A percentile compares a stretch with the other conserved stretches of the same genome.
These are phyloP conservation scores for Molossus alvarezi DNA, from an alignment of 2,797 vertebrate species.

Conservation along the genomic window DNA sequence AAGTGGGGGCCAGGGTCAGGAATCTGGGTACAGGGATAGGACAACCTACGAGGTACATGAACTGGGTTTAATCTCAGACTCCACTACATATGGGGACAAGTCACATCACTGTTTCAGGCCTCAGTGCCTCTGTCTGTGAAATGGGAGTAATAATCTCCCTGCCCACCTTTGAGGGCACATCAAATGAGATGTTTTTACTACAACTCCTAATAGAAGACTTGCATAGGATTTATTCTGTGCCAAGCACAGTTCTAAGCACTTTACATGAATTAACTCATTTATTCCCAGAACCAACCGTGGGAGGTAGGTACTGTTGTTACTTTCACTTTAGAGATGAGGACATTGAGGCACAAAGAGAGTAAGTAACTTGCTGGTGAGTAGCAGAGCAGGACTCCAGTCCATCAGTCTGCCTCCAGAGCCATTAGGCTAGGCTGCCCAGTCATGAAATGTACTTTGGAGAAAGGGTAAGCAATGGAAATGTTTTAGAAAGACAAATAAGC, in stretches of 20 bases:
- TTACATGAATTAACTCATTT: not conserved
- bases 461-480: not conserved
- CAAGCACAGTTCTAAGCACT: not conserved
- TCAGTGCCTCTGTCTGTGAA: not conserved
- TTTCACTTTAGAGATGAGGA: not conserved
- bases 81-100: not conserved
- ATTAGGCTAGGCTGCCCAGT: rapidly evolving
- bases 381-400: not conserved
- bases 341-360: not conserved
- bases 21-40: not conserved
- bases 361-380: not conserved
- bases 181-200: not conserved
- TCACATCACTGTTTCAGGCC: not conserved
- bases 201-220: not conserved
- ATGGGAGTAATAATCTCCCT: not conserved
- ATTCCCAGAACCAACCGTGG: not conserved
- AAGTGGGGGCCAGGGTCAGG: not conserved
- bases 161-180: not conserved
- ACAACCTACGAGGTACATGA: not conserved
- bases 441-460: not conserved
- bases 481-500: not conserved
- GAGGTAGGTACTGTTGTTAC: not conserved
- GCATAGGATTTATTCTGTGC: too few species aligned
- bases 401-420: not conserved
- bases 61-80: not conserved